These are phyloP conservation scores for Brienomyrus longianalis DNA, from an alignment of 2,113 vertebrate species.

Conservation along the genomic window DNA sequence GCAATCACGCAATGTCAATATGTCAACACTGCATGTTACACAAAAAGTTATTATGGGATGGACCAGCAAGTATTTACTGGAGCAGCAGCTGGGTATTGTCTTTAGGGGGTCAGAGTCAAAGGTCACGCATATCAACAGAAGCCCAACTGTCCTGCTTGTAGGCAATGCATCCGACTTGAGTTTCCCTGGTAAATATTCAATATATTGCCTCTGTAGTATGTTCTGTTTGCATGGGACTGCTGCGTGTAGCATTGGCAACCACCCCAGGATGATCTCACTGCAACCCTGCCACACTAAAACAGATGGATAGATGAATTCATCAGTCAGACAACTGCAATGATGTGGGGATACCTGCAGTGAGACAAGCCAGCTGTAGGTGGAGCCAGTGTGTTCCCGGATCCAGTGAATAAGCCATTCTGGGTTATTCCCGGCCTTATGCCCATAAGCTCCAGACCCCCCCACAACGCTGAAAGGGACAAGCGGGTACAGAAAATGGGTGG, in stretches of 20 bases:
- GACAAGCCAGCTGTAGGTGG: background rate
- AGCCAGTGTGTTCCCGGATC: background rate
- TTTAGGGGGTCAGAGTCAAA: background rate
- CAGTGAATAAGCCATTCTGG: background rate
- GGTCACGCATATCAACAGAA: background rate
- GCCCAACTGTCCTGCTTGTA: background rate
- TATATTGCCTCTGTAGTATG: background rate
- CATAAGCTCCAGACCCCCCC: background rate
- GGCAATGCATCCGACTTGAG: background rate
- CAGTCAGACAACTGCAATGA: background rate
- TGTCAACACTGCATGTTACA: background rate
- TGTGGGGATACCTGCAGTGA: background rate
- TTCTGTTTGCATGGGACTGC: background rate
- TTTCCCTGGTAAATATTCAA: background rate
- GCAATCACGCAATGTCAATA: background rate
- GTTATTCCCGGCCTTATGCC: background rate
- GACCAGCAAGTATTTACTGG: background rate
- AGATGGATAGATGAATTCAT: background rate
- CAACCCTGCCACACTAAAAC: background rate
- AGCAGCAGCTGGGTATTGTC: background rate
- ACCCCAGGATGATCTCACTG: background rate
- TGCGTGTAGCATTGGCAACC: background rate
- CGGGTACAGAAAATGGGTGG: background rate
- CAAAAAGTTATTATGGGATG: background rate
- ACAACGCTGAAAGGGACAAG: background rate